Evolutionary conservation across 2,113 vertebrate genomes (phyloP).

Genomic region (Forbesichthys agassizii): DNA sequence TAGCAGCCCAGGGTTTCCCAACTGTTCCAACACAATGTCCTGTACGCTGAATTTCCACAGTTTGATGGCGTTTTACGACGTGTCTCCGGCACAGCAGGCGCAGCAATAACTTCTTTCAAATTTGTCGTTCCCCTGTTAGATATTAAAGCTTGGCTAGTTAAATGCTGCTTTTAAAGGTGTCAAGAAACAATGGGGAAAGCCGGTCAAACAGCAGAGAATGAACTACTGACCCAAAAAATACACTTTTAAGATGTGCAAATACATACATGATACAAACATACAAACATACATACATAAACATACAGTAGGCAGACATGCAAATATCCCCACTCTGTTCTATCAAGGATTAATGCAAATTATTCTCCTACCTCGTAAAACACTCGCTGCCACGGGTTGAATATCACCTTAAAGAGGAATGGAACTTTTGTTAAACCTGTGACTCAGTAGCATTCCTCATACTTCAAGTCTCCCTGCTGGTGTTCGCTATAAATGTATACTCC

Average conservation of each 20-base stretch:
- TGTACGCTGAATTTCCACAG: conserved; percentile 41
- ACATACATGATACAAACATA: not conserved
- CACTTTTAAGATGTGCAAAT: not conserved
- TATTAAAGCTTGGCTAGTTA: conserved; percentile 25
- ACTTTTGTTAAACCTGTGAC: no score
- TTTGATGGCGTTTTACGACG: conserved; percentile 58
- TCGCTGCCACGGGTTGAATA: no score
- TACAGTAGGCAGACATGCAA: not conserved
- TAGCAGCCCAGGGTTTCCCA: conserved; percentile 32
- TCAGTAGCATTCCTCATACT: no score
- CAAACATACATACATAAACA: not conserved
- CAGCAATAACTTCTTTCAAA: conserved; percentile 52
- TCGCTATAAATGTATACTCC: no score
- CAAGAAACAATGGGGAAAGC: not conserved
- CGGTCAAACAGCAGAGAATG: not conserved
- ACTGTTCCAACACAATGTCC: conserved; percentile 5
- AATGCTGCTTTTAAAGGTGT: conserved; percentile 15
- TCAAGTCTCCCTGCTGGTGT: no score
- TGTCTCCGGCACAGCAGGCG: conserved; percentile 48
- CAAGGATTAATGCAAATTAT: no score
- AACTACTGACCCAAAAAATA: not conserved
- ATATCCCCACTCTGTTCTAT: no score
- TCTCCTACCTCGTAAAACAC: no score
- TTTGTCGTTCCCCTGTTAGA: conserved; percentile 43
- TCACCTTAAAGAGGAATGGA: no score